Conservation (phyloP, 2,113 vertebrate species). For the Albula glossodonta region DNA sequence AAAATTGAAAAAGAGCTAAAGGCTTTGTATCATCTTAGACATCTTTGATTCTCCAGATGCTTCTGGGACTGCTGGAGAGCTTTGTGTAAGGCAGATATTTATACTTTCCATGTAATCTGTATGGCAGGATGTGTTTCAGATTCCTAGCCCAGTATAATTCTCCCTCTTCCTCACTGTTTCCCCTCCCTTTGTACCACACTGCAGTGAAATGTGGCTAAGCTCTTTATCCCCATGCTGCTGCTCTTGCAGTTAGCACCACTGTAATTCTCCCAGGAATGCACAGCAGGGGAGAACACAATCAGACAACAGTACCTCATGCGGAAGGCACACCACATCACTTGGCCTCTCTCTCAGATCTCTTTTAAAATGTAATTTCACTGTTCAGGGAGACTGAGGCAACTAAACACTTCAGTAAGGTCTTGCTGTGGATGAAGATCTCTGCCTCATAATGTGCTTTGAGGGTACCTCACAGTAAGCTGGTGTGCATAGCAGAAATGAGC, state of each 20-base stretch:
- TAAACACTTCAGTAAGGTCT: constrained; percentile 26
- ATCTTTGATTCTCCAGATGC: background rate
- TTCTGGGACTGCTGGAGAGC: background rate
- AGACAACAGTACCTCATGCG: constrained; percentile 3
- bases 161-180: background rate
- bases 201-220: constrained; percentile 12
- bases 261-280: constrained; percentile 23
- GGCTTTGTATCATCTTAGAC: background rate
- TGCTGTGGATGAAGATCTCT: constrained; percentile 20
- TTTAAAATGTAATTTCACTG: constrained; percentile 8
- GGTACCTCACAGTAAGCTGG: constrained; percentile 28
- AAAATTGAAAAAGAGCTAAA: too few relatives aligned
- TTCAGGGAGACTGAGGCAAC: background rate
- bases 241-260: constrained; percentile 1
- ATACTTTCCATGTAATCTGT: background rate
- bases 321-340: constrained; percentile 2
- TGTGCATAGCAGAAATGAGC: constrained; percentile 32
- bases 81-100: background rate
- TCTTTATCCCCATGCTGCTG: constrained; percentile 17
- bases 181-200: constrained; percentile 7
- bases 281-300: background rate
- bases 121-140: background rate
- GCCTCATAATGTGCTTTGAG: constrained; percentile 35
- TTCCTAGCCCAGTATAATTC: background rate
- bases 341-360: constrained; percentile 3